A percentile compares a stretch with the other conserved stretches of the same genome.
These are phyloP conservation scores for Tachina lurida DNA, from an alignment of 2,888 invertebrate genomes.

Conservation along the genomic window DNA sequence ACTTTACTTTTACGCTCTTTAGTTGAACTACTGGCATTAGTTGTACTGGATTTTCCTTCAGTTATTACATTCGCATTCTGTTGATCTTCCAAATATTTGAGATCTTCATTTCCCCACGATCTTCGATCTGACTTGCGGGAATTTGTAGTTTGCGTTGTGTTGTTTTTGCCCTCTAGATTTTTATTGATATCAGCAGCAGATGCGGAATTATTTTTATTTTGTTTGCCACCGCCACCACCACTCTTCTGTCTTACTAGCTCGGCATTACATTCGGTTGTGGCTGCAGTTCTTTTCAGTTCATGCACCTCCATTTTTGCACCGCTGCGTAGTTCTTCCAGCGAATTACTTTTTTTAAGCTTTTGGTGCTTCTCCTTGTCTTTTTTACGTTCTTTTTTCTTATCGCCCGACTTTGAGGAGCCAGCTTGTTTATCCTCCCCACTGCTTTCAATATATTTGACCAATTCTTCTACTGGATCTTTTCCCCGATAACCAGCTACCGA, in stretches of 20 bases:
- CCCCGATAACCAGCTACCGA: constrained; percentile 91
- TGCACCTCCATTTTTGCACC: constrained; percentile 90
- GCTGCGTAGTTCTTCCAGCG: constrained; percentile 90
- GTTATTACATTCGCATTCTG: constrained; percentile 73
- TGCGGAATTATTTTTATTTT: constrained; percentile 78
- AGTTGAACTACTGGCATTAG: not conserved
- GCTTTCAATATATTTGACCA: constrained; percentile 91
- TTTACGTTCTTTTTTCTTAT: constrained; percentile 83
- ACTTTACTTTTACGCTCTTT: constrained; percentile 63
- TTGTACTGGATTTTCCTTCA: constrained; percentile 73
- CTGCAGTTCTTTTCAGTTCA: constrained; percentile 81
- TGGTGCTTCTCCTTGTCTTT: constrained; percentile 82
- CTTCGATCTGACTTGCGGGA: constrained; percentile 84
- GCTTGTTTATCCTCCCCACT: constrained; percentile 81
- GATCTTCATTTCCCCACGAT: constrained; percentile 88
- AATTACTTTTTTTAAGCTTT: constrained; percentile 88
- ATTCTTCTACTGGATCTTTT: constrained; percentile 89
- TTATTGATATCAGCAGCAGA: constrained; percentile 79
- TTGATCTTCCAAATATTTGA: constrained; percentile 82
- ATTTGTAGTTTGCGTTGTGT: constrained; percentile 70
- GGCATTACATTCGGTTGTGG: constrained; percentile 79
- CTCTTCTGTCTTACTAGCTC: constrained; percentile 80
- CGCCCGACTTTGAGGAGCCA: constrained; percentile 67
- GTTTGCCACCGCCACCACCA: constrained; percentile 73
- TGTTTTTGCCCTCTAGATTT: constrained; percentile 74